Evolutionary conservation across 2,113 vertebrate species (phyloP), one percentile per base, ranked within the genome.

Genomic region (Nesoenas mayeri): DNA sequence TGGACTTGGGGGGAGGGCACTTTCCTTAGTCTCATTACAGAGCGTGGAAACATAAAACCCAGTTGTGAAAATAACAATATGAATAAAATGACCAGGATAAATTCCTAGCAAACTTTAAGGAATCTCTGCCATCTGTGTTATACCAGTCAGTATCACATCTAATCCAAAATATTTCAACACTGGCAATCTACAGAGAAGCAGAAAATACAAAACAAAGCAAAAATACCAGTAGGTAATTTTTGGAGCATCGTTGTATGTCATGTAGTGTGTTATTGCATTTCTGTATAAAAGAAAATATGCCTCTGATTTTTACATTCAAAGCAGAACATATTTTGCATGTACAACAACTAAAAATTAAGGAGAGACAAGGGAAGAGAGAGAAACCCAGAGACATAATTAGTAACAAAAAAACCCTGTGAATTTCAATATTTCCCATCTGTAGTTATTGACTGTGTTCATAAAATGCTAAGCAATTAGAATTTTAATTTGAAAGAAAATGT

Each of bases 321-420:
- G 22, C 53, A 26, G 34, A 80, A 60, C 14, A 18, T 56, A 9
- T 60, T 97, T 90, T 91, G 53, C 82, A 44, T 83, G 22, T 92
- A 78, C 54, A 50, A 56, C 36, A 47, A 78, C 91, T 54, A 94
- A 96, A 95, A 96, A 94, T 93, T 82, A 95, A 93, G 58, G 72
- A 79, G 73, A 85, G 53, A 47, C 69, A 77, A 79, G 74, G 44
- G n/a, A 96, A 95, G 54, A 91, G 47, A 95, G 85, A 88, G 82
- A 91, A 96, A 97, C 74, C 95, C 84, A 56, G 79, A 93, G 79
- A 56, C 75, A 62, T 58, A 93, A 97, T 96, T 94, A 96, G 71
- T 69, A 94, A 84, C 88, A 80, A 80, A 72, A 95, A 65, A 94
- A 73, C 2, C 2, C 21, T 62, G 28, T 75, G 77, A 81, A 72